These are phyloP conservation scores for Andrena hattorfiana DNA, from an alignment of 2,888 invertebrate species.

Conservation along the genomic window DNA sequence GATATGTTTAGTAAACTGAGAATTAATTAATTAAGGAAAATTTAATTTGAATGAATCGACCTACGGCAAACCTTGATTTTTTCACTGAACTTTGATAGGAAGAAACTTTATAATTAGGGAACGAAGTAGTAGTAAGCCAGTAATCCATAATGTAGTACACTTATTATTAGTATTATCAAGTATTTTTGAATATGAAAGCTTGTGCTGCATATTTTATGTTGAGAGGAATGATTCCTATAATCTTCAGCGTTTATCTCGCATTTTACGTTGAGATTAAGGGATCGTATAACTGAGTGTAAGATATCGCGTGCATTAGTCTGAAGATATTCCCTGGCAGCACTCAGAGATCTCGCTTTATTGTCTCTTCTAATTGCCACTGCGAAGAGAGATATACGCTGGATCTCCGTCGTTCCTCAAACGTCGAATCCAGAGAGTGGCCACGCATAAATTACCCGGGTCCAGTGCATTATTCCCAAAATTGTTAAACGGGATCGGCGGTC, in stretches of 20 bases:
- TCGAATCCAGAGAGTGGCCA: background rate
- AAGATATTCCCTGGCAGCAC: background rate
- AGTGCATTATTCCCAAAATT: conserved; percentile 29
- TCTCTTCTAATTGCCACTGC: background rate
- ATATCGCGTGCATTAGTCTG: background rate
- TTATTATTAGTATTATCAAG: no score
- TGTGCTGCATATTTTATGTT: no score
- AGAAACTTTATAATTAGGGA: no score
- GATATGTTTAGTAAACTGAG: background rate
- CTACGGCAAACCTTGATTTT: no score
- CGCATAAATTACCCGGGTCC: conserved; percentile 21
- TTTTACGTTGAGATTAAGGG: background rate
- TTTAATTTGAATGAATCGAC: no score
- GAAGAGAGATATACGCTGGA: conserved; percentile 7
- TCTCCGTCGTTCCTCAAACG: background rate
- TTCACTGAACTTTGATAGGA: no score
- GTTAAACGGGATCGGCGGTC: conserved; percentile 13
- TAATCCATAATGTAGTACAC: no score
- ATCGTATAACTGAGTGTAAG: background rate
- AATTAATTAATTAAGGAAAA: background rate
- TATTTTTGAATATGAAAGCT: no score
- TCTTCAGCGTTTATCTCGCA: background rate
- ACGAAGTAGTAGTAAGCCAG: no score
- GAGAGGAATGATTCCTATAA: background rate
- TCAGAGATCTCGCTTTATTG: background rate